These are phyloP conservation scores for Epistrophe grossulariae DNA, from an alignment of 2,888 invertebrate genomes.

Conservation along the genomic window DNA sequence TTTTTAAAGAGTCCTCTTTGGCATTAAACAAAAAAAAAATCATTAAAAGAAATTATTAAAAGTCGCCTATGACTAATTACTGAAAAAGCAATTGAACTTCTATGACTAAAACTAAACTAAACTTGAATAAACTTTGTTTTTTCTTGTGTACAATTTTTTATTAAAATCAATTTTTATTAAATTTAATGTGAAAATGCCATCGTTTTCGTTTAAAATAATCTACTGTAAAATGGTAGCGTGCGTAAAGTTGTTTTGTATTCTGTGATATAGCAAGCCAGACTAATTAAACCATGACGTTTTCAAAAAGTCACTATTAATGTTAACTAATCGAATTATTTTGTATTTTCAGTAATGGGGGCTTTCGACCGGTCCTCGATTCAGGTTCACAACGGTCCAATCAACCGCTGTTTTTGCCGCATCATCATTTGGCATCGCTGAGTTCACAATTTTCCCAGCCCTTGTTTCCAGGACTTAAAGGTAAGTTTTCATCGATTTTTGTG, in stretches of 20 bases:
- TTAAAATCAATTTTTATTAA: neutral
- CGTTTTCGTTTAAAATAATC: neutral
- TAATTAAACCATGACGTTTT: conserved; percentile 68
- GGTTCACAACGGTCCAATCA: conserved; percentile 85
- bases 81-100: no score
- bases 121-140: no score
- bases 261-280: conserved; percentile 43
- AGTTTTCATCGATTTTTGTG: conserved; percentile 76
- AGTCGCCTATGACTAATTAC: no score
- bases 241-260: conserved; percentile 56
- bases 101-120: no score
- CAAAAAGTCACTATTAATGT: conserved; percentile 69
- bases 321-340: conserved; percentile 70
- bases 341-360: conserved; percentile 85
- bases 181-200: neutral
- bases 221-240: neutral
- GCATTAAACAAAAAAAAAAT: no score
- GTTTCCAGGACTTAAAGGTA: conserved; percentile 92
- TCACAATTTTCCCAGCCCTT: conserved; percentile 92
- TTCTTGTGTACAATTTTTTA: no score
- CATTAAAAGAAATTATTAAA: no score
- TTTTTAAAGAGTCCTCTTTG: no score
- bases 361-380: conserved; percentile 85
- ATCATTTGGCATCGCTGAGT: conserved; percentile 89
- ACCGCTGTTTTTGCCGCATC: conserved; percentile 93